Evolutionary conservation across 2,888 invertebrate genomes (phyloP).

Genomic region (Sarcophaga carnaria): DNA sequence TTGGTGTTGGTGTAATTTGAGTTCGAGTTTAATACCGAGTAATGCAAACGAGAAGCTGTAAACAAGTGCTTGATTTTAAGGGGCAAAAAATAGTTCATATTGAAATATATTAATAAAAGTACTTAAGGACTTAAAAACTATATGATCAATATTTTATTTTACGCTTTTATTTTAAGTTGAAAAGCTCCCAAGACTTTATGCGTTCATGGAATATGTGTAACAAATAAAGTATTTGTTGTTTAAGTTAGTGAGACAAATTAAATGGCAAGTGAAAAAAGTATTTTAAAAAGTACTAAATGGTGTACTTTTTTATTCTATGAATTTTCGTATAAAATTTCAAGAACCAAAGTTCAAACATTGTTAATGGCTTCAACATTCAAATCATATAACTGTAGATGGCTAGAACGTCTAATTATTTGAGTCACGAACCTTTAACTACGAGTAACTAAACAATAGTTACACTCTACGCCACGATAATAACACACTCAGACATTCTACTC

Average conservation of each 20-base stretch:
- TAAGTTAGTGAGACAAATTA: background rate
- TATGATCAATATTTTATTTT: background rate
- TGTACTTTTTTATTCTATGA: background rate
- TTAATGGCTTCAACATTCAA: too few species aligned
- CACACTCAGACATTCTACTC: too few species aligned
- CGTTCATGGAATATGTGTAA: too few species aligned
- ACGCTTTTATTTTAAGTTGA: too few species aligned
- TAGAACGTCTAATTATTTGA: too few species aligned
- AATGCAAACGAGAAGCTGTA: background rate
- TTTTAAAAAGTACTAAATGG: background rate
- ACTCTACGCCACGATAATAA: too few species aligned
- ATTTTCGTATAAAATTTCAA: background rate
- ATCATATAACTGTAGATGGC: too few species aligned
- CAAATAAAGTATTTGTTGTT: too few species aligned
- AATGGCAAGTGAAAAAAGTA: background rate
- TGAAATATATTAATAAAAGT: background rate
- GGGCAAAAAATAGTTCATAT: background rate
- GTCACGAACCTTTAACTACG: too few species aligned
- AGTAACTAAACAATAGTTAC: too few species aligned
- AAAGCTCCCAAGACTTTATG: too few species aligned
- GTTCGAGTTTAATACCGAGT: background rate
- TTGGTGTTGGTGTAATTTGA: slow-evolving; percentile 7
- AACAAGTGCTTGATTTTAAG: background rate
- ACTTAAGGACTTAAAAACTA: background rate
- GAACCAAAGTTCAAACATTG: too few species aligned